Conservation (phyloP, 2,888 invertebrate genomes). For the Drosophila bunnanda region DNA sequence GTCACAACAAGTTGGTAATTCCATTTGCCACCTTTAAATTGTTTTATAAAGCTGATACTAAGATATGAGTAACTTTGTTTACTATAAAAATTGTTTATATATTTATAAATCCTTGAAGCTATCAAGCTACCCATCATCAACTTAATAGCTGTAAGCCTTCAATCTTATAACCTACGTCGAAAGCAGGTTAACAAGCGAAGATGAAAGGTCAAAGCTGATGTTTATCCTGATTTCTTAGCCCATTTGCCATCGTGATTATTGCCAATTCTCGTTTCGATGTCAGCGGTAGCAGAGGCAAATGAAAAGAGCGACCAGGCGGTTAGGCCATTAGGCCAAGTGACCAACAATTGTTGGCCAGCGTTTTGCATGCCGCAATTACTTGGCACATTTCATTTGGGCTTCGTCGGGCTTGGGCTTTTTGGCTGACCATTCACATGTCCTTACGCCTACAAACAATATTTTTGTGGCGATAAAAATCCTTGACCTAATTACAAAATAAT, state of each 20-base stretch:
- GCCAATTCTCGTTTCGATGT: conserved; percentile 32
- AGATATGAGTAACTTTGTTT: too few relatives aligned
- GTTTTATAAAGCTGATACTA: neutral
- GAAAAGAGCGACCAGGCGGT: conserved; percentile 41
- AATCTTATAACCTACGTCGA: neutral
- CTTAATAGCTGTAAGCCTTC: conserved; percentile 6
- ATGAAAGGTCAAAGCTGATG: conserved; percentile 39
- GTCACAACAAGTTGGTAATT: too few relatives aligned
- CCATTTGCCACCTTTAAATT: neutral
- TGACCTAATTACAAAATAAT: conserved; percentile 78
- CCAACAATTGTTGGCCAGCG: conserved; percentile 30
- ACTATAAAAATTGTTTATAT: neutral
- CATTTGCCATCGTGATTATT: conserved; percentile 45
- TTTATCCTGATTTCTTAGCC: conserved; percentile 32
- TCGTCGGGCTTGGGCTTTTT: conserved; percentile 13
- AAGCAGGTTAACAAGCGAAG: conserved; percentile 13
- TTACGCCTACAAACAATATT: conserved; percentile 22
- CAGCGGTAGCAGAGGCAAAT: conserved; percentile 2
- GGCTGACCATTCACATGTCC: conserved; percentile 41
- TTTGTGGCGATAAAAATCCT: conserved; percentile 69
- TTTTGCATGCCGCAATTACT: conserved; percentile 76
- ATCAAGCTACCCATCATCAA: neutral
- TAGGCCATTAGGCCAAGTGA: conserved; percentile 34
- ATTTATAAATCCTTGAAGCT: neutral
- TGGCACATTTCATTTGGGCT: conserved; percentile 49